Evolutionary conservation across 2,797 vertebrate species (phyloP), one percentile per base, ranked within the genome.

Genomic region (Geranospiza caerulescens): DNA sequence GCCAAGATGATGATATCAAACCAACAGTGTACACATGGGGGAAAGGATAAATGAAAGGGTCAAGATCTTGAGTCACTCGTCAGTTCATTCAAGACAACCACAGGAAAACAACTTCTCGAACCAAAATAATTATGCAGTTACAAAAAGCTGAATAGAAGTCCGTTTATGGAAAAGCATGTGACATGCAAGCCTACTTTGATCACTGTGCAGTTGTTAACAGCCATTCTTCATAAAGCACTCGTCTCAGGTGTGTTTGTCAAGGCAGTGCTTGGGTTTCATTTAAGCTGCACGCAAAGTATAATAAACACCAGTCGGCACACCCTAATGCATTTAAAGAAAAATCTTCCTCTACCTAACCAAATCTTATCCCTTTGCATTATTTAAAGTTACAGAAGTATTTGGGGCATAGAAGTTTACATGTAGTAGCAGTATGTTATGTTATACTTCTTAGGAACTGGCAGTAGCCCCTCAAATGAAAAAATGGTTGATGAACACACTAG

Each of bases 211-310:
- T 4, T 27, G 15, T 11, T 12, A 42, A 25, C 15, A 70, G 59
- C 15, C 56, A 4, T 11, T 50, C 66, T 27, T 33, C 59, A 58
- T 3, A n/a, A 17, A 10, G 6, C 1, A 0, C 33, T 15, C 1
- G 0, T 12, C n/a, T 36, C 55, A 16, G 23, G 1, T 16, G 10
- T 2, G 33, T 4, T 60, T 19, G 17, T 33, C 31, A 15, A 44
- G 33, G 40, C 29, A 78, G 19, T 3, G 22, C 5, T 25, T n/a
- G 0, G 0, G 15, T 12, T 71, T 48, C 36, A 23, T 5, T 22
- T 42, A 33, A 75, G 62, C 48, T 63, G 45, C 56, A 33, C 5
- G 17, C 10, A 22, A 21, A 56, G 27, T 21, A 14, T 21, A 86
- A 18, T 0, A 40, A 13, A 38, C 3, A 2, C 56, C n/a, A 60